Evolutionary conservation across 2,113 vertebrate genomes (phyloP).

Genomic region (Oncorhynchus tshawytscha): DNA sequence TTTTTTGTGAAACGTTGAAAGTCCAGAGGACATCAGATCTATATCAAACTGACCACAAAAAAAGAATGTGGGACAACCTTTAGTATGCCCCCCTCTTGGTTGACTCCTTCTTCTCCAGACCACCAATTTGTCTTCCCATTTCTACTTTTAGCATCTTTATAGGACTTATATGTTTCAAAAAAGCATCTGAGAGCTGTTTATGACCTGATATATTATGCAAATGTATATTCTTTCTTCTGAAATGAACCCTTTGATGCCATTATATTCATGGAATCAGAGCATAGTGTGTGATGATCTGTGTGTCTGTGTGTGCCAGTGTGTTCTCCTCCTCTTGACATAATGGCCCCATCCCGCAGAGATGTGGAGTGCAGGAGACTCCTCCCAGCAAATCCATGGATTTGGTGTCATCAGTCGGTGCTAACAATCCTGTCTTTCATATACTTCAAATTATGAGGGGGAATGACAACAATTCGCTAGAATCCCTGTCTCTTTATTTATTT

Average conservation of each 20-base stretch:
- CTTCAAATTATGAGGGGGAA: conserved; percentile 21
- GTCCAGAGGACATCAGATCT: conserved; percentile 77
- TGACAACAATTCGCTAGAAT: neutral
- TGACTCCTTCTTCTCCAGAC: conserved; percentile 4
- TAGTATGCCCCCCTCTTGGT: conserved; percentile 19
- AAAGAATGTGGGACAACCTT: conserved; percentile 29
- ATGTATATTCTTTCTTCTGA: neutral
- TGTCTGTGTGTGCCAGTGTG: neutral
- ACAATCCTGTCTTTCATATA: conserved; percentile 19
- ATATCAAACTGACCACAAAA: conserved; percentile 71
- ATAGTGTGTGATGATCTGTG: neutral
- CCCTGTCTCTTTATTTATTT: neutral
- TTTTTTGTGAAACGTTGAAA: conserved; percentile 53
- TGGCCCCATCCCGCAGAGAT: conserved; percentile 38
- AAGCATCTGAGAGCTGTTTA: neutral
- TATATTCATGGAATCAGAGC: neutral
- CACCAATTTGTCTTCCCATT: neutral
- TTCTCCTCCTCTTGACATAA: conserved; percentile 25
- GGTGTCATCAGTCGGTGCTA: neutral
- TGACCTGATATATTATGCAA: neutral
- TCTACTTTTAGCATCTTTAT: neutral
- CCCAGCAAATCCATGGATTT: conserved; percentile 21
- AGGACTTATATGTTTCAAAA: neutral
- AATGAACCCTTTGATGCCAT: neutral
- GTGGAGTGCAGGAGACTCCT: conserved; percentile 35